Evolutionary conservation across 2,797 vertebrate genomes (phyloP).

Genomic region (Melopsittacus undulatus): DNA sequence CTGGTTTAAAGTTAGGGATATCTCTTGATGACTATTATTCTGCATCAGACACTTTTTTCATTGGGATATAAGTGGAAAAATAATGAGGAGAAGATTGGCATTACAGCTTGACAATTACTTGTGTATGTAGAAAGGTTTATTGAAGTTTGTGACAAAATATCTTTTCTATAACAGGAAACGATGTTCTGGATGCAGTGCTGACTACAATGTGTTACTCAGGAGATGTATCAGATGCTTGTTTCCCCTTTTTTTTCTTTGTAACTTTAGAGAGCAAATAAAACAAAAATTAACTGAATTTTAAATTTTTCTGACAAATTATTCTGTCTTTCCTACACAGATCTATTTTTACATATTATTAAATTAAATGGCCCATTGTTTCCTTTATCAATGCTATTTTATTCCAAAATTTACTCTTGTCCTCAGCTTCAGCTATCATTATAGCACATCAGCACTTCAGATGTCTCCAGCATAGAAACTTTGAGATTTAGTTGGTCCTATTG

Average conservation of each 20-base stretch:
- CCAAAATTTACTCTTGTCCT: not conserved
- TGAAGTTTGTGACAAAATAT: not conserved
- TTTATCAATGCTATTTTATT: not conserved
- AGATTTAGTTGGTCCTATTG: not conserved
- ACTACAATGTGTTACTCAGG: not conserved
- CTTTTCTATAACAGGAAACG: not conserved
- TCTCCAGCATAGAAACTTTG: not conserved
- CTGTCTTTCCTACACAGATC: not conserved
- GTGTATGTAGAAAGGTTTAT: not conserved
- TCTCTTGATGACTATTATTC: not conserved
- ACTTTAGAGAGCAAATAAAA: not conserved
- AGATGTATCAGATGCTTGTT: not conserved
- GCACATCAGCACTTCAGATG: not conserved
- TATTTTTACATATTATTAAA: not conserved
- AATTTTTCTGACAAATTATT: not conserved
- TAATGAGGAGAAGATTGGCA: not conserved
- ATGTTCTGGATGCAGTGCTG: not conserved
- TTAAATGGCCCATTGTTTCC: not conserved
- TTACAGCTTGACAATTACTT: not conserved
- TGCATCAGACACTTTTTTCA: not conserved
- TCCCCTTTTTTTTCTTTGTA: not conserved
- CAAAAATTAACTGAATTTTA: not conserved
- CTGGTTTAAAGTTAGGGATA: not conserved
- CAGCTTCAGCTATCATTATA: not conserved
- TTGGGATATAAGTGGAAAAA: not conserved